Conservation (phyloP, 2,888 invertebrate genomes). For the Smittia aterrima region DNA sequence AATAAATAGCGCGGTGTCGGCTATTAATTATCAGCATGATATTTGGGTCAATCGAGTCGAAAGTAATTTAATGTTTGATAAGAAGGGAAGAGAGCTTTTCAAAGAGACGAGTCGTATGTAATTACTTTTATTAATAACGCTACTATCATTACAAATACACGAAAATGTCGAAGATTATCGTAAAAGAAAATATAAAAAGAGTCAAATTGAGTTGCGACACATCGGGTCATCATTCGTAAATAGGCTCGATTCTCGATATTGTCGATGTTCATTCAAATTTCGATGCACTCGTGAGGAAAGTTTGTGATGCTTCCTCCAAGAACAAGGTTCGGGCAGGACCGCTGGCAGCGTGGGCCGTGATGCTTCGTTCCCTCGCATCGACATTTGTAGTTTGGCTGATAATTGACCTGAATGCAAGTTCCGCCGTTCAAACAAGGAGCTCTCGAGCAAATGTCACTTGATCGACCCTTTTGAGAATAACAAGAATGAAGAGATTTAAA, state of each 20-base stretch:
- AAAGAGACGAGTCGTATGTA: neutral
- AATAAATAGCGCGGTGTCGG: too few species aligned
- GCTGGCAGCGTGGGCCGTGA: slow-evolving; percentile 45
- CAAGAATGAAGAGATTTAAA: slow-evolving; percentile 13
- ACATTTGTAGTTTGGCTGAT: slow-evolving; percentile 61
- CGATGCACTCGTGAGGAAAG: slow-evolving; percentile 33
- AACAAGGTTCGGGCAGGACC: slow-evolving; percentile 1
- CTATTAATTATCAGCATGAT: too few species aligned
- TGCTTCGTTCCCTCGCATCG: slow-evolving; percentile 64
- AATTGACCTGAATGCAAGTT: slow-evolving; percentile 62
- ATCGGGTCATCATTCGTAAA: neutral
- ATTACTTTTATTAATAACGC: neutral
- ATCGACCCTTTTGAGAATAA: slow-evolving; percentile 49
- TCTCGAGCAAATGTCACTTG: slow-evolving; percentile 60
- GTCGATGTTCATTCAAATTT: slow-evolving; percentile 22
- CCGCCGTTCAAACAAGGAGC: slow-evolving; percentile 63
- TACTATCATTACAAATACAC: slow-evolving; percentile 37
- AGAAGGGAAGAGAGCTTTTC: neutral
- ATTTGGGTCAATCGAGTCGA: too few species aligned
- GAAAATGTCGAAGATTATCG: slow-evolving; percentile 14
- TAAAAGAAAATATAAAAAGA: neutral
- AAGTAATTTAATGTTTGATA: neutral
- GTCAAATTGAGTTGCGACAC: neutral
- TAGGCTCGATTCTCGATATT: neutral
- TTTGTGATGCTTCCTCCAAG: neutral